Evolutionary conservation across 1,140 invertebrate species (phyloP).

Genomic region (Pachyrhynchus sulphureomaculatus): DNA sequence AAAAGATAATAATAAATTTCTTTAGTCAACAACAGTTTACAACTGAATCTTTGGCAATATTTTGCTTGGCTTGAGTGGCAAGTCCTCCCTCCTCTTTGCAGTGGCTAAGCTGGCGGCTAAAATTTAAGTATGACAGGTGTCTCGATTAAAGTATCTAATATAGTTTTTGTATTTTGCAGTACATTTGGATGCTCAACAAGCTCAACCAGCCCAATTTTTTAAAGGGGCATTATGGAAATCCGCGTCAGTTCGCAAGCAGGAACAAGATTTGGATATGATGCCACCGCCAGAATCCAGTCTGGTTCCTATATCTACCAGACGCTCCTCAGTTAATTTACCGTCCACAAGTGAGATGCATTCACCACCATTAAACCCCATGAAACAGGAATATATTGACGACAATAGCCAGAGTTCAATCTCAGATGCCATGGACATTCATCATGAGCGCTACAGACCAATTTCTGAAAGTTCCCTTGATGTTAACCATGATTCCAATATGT

Average conservation of each 20-base stretch:
- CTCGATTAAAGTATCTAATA: conserved; percentile 38
- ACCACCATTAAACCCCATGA: conserved; percentile 56
- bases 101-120: conserved; percentile 50
- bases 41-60: not conserved
- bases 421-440: conserved; percentile 42
- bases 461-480: conserved; percentile 53
- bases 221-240: conserved; percentile 50
- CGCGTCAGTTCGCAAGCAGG: conserved; percentile 46
- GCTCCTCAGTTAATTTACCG: conserved; percentile 55
- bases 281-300: conserved; percentile 60
- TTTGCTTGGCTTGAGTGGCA: conserved; percentile 49
- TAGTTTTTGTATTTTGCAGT: conserved; percentile 48
- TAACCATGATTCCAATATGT: conserved; percentile 49
- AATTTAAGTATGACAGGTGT: conserved; percentile 37
- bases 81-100: conserved; percentile 47
- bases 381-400: conserved; percentile 71
- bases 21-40: not conserved
- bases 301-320: conserved; percentile 56
- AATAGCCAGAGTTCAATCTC: conserved; percentile 63
- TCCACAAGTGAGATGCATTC: conserved; percentile 44
- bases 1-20: not conserved
- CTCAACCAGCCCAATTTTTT: conserved; percentile 42
- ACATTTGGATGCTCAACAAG: conserved; percentile 36
- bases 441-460: conserved; percentile 44
- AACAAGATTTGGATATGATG: conserved; percentile 61